A percentile compares a stretch with the other conserved stretches of the same genome.
phyloP scores from a whole-genome alignment of 2,888 invertebrate species.

The Chalcosyrphus nemorum region DNA sequence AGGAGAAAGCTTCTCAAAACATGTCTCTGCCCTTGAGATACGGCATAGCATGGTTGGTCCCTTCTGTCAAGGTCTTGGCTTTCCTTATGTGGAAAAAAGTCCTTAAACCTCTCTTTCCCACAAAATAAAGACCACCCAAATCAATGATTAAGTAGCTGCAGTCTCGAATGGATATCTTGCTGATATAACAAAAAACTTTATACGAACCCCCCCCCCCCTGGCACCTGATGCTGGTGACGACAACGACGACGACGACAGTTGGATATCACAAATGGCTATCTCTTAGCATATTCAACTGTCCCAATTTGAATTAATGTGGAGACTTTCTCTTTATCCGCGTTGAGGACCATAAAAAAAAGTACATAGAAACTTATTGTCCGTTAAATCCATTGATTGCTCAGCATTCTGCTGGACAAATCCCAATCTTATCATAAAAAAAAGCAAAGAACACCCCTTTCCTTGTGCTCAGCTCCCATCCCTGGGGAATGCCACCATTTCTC shows the following conservation, averaged over 20 bases:
- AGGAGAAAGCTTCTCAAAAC: too few species aligned
- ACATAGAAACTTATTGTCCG: neutral
- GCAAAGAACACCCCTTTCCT: slow-evolving; percentile 19
- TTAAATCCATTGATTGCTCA: slow-evolving; percentile 13
- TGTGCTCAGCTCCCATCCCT: neutral
- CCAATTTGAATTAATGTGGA: neutral
- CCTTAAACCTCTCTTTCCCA: too few species aligned
- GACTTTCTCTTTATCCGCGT: neutral
- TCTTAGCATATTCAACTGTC: neutral
- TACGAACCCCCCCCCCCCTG: too few species aligned
- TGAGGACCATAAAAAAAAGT: neutral
- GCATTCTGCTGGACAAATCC: neutral
- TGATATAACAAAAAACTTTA: too few species aligned
- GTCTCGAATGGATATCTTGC: too few species aligned
- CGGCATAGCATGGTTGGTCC: too few species aligned
- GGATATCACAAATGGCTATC: neutral
- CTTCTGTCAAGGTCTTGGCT: too few species aligned
- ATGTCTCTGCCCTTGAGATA: too few species aligned
- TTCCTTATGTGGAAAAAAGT: too few species aligned
- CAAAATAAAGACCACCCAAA: too few species aligned
- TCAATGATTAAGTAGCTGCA: too few species aligned
- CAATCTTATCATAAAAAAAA: slow-evolving; percentile 11
- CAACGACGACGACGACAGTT: neutral
- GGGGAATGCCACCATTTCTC: neutral
- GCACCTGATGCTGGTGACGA: too few species aligned